phyloP scores from a whole-genome alignment of 2,113 vertebrate genomes.

The Mionectes macconnelli region DNA sequence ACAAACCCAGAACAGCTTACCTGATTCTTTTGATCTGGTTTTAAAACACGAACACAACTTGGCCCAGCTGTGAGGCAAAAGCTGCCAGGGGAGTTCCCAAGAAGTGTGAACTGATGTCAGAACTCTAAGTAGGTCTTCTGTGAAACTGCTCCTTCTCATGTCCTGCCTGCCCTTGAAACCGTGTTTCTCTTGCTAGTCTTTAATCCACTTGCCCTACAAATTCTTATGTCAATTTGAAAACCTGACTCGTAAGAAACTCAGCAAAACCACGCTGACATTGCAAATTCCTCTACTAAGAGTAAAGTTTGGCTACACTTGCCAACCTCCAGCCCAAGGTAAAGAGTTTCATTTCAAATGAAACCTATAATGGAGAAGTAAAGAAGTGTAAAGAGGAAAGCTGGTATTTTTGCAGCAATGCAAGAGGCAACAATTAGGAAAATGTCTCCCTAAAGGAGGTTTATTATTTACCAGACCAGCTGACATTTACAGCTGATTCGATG shows the following conservation, averaged over 20 bases:
- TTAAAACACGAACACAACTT: background rate
- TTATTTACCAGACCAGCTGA: background rate
- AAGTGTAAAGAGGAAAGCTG: background rate
- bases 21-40: background rate
- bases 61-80: background rate
- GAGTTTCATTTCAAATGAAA: background rate
- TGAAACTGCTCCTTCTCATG: background rate
- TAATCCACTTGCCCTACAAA: background rate
- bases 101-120: background rate
- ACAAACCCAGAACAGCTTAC: conserved; percentile 42
- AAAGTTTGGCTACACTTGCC: background rate
- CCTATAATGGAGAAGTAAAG: background rate
- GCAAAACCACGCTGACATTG: background rate
- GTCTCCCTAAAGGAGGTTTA: background rate
- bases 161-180: background rate
- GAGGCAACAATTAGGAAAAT: background rate
- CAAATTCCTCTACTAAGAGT: background rate
- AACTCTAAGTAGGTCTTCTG: background rate
- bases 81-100: background rate
- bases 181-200: background rate
- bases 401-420: background rate
- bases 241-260: background rate
- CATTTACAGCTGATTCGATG: background rate
- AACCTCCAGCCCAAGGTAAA: background rate
- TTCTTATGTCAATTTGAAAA: background rate